Evolutionary conservation across 2,888 invertebrate genomes (phyloP).

Genomic region (Embidobia sp.): DNA sequence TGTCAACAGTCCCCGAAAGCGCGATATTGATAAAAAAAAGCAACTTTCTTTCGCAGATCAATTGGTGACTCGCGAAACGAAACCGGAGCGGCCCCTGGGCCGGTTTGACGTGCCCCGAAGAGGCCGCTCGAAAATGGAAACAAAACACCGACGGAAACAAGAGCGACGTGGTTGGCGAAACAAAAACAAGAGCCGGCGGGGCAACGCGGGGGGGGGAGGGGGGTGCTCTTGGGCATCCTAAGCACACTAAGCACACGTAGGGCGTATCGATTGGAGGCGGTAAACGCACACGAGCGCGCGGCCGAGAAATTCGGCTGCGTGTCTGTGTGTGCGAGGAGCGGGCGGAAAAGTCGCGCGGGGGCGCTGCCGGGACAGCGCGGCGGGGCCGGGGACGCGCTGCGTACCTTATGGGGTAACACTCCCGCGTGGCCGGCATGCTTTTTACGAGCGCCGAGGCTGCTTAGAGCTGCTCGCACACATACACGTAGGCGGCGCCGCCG

Average conservation of each 20-base stretch:
- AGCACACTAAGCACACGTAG: slow-evolving; percentile 72
- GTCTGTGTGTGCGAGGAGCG: slow-evolving; percentile 24
- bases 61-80: too few species aligned
- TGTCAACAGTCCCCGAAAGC: too few species aligned
- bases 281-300: slow-evolving; percentile 73
- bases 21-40: too few species aligned
- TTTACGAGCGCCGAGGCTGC: slow-evolving; percentile 42
- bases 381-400: slow-evolving; percentile 52
- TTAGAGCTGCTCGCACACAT: slow-evolving; percentile 19
- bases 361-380: not conserved
- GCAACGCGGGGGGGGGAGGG: too few species aligned
- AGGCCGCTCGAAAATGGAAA: too few species aligned
- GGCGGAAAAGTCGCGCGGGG: slow-evolving; percentile 36
- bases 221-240: slow-evolving; percentile 43
- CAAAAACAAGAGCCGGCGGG: too few species aligned
- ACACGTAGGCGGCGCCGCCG: slow-evolving; percentile 42
- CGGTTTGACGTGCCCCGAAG: too few species aligned
- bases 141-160: too few species aligned
- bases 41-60: too few species aligned
- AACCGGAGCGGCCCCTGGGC: too few species aligned
- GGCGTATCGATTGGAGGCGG: slow-evolving; percentile 76
- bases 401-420: slow-evolving; percentile 80
- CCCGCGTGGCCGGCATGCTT: slow-evolving; percentile 78
- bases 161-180: too few species aligned
- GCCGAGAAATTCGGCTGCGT: slow-evolving; percentile 59